Percentiles rank a stretch among this genome's conserved stretches.
Conservation (phyloP, 2,113 vertebrate genomes). For the Cavia porcellus region DNA sequence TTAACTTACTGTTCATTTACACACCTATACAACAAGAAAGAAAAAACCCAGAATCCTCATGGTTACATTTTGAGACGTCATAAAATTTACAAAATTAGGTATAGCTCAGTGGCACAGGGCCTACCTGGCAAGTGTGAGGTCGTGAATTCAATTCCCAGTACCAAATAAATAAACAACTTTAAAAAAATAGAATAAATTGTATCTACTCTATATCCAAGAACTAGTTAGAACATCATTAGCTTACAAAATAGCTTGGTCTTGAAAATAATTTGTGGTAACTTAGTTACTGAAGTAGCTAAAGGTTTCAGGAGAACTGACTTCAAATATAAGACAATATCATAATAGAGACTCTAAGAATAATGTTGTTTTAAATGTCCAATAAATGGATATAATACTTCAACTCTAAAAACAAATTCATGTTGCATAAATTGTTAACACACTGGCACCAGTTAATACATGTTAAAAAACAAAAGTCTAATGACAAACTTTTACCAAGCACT, state of each 20-base stretch:
- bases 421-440: neutral
- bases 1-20: slow-evolving; percentile 27
- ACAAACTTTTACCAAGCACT: neutral
- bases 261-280: slow-evolving; percentile 17
- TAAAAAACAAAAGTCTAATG: neutral
- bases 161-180: too few relatives aligned
- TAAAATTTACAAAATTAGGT: neutral
- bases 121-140: too few relatives aligned
- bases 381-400: neutral
- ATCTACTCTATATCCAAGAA: slow-evolving; percentile 4
- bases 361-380: neutral
- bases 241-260: slow-evolving; percentile 26
- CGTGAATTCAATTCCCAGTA: too few relatives aligned
- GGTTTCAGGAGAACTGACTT: slow-evolving; percentile 41
- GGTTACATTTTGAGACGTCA: slow-evolving; percentile 41
- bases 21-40: neutral
- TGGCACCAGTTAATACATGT: slow-evolving; percentile 1
- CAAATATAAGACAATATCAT: slow-evolving; percentile 48
- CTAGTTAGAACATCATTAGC: slow-evolving; percentile 12
- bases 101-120: too few relatives aligned
- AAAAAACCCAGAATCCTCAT: neutral
- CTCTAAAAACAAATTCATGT: neutral
- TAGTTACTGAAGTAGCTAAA: slow-evolving; percentile 37
- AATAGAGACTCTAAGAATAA: neutral
- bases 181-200: slow-evolving; percentile 52